These are phyloP conservation scores for Cynopterus brachyotis DNA, from an alignment of 2,113 vertebrate species.

Conservation along the genomic window DNA sequence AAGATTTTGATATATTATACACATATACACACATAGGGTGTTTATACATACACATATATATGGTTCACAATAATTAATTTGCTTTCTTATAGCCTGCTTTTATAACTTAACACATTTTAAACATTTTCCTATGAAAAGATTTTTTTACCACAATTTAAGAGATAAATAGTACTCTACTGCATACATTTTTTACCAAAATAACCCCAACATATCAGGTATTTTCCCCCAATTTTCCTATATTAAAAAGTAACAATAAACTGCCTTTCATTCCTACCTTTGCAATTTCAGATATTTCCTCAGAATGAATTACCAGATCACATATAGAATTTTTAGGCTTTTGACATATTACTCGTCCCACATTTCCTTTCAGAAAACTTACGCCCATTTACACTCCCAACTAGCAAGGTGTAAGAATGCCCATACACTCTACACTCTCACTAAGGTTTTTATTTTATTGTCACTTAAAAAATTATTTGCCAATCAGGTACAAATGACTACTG, in stretches of 20 bases:
- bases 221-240: neutral
- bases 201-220: neutral
- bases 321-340: neutral
- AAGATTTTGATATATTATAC: neutral
- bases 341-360: neutral
- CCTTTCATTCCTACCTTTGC: neutral
- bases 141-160: conserved; percentile 4
- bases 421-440: neutral
- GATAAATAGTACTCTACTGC: neutral
- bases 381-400: neutral
- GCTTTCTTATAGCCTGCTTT: neutral
- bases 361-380: conserved; percentile 10
- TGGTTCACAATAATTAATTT: neutral
- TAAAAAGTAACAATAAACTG: neutral
- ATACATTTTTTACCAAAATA: conserved; percentile 11
- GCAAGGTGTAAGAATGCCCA: neutral
- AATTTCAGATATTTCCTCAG: neutral
- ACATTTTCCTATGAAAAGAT: neutral
- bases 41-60: neutral
- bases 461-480: neutral
- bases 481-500: neutral
- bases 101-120: neutral
- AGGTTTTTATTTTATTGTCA: neutral
- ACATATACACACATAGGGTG: neutral
- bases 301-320: neutral